A percentile compares a stretch with the other conserved stretches of the same genome.
phyloP scores from a whole-genome alignment of 2,113 vertebrate species.

The Scalopus aquaticus region DNA sequence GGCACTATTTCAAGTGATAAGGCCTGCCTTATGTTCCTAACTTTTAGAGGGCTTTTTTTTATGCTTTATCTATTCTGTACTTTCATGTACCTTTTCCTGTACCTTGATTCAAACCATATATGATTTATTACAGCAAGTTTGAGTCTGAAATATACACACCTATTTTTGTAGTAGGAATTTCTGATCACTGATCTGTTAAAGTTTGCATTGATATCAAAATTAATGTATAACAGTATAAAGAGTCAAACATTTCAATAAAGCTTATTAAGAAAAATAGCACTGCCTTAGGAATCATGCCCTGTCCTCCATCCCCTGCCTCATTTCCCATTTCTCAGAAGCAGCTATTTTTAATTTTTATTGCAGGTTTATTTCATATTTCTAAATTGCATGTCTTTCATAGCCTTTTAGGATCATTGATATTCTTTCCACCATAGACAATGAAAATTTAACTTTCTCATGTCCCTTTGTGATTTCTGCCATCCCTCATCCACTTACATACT shows the following conservation, averaged over 20 bases:
- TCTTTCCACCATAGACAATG: not conserved
- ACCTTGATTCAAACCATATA: constrained; percentile 20
- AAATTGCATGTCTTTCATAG: not conserved
- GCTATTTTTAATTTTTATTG: not conserved
- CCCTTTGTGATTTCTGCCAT: not conserved
- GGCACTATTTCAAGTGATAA: not conserved
- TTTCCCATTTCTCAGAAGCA: not conserved
- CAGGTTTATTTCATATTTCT: not conserved
- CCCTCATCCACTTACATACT: not conserved
- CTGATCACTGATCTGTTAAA: not conserved
- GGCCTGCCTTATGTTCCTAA: not conserved
- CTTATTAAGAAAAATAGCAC: not conserved
- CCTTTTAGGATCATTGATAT: not conserved
- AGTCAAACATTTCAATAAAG: not conserved
- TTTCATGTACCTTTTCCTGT: not conserved
- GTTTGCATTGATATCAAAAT: not conserved
- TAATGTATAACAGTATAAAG: not conserved
- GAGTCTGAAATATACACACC: not conserved
- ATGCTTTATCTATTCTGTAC: not conserved
- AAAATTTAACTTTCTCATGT: not conserved
- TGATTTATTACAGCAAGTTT: not conserved
- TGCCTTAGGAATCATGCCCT: not conserved
- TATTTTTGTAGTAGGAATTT: not conserved
- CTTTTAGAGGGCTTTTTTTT: not conserved
- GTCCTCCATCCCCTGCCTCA: not conserved